Evolutionary conservation across 1,140 invertebrate species (phyloP).

Genomic region (Aphidius ervi): DNA sequence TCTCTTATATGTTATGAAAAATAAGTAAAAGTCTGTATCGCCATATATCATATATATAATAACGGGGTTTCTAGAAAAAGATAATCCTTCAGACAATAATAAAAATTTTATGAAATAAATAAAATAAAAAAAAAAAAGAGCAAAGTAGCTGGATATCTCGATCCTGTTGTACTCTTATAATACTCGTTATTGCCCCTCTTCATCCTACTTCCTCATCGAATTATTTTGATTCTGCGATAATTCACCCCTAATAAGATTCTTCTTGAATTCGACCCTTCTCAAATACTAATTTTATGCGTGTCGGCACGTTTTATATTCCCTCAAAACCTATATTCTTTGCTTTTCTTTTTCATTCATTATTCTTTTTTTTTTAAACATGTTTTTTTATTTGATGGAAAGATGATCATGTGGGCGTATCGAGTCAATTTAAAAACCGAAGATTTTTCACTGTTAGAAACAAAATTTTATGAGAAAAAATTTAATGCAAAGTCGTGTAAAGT

Average conservation of each 20-base stretch:
- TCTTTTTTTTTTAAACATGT: slow-evolving; percentile 1
- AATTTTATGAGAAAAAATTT: not conserved
- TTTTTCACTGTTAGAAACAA: not conserved
- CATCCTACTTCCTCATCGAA: slow-evolving; percentile 35
- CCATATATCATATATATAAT: not conserved
- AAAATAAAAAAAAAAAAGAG: slow-evolving; percentile 1
- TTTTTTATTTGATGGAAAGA: slow-evolving; percentile 3
- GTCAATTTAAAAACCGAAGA: not conserved
- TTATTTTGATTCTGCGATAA: slow-evolving; percentile 53
- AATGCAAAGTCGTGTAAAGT: not conserved
- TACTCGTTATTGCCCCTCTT: slow-evolving; percentile 38
- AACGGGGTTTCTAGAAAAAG: slow-evolving; percentile 20
- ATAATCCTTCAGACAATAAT: slow-evolving; percentile 12
- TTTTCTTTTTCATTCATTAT: slow-evolving; percentile 1
- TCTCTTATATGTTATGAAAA: not conserved
- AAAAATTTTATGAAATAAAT: not conserved
- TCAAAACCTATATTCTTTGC: not conserved
- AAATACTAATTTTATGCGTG: not conserved
- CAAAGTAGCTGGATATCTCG: slow-evolving; percentile 19
- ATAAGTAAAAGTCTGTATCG: not conserved
- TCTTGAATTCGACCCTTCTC: slow-evolving; percentile 13
- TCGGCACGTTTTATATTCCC: slow-evolving; percentile 7
- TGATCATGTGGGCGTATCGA: no score
- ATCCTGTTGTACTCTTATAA: slow-evolving; percentile 34
- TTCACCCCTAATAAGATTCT: slow-evolving; percentile 46